phyloP scores from a whole-genome alignment of 2,113 vertebrate species.

The Butorides virescens region DNA sequence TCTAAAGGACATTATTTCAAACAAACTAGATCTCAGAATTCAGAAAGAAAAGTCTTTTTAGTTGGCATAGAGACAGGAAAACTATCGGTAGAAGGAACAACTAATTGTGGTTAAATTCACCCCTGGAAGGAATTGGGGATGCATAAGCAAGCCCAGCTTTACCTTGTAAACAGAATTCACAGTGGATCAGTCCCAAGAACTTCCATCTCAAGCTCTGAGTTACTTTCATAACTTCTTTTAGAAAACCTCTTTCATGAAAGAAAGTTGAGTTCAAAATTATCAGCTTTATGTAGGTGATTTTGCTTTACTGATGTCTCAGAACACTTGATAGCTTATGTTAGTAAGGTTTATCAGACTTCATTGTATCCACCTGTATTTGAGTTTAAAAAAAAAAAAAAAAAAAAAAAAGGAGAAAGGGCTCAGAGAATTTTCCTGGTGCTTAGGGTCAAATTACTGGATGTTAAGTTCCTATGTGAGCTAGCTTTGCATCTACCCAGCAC shows the following conservation, averaged over 20 bases:
- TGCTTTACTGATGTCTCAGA: neutral
- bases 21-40: slow-evolving; percentile 29
- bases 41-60: neutral
- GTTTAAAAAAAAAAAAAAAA: neutral
- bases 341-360: neutral
- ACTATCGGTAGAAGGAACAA: neutral
- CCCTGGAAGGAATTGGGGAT: neutral
- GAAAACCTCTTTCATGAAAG: neutral
- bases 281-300: neutral
- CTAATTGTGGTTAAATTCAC: neutral
- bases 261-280: neutral
- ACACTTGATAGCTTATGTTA: neutral
- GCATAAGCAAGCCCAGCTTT: neutral
- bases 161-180: neutral
- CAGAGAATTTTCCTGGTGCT: neutral
- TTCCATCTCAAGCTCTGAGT: neutral
- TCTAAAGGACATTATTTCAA: slow-evolving; percentile 11
- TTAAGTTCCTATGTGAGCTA: neutral
- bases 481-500: neutral
- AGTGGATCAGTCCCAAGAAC: neutral
- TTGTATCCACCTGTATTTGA: neutral
- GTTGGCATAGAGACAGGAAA: neutral
- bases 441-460: neutral
- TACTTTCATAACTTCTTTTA: neutral
- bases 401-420: neutral